Base-by-base conservation (phyloP, 2,888 invertebrate genomes). In the Ectropis crepuscularia region DNA sequence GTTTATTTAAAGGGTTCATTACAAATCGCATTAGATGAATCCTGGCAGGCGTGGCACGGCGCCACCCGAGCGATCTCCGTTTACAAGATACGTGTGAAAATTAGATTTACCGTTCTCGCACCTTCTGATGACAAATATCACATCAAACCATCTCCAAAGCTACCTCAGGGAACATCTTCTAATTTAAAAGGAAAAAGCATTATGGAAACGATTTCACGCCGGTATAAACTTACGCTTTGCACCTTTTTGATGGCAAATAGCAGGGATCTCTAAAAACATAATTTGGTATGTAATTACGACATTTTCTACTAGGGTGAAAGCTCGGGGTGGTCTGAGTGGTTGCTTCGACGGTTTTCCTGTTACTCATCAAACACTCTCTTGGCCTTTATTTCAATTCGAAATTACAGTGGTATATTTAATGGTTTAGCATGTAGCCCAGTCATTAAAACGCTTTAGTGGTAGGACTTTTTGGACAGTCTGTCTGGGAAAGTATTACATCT, bases 11-110 rank as follows among this genome's bases (percentile, higher is more conserved):
- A 60, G 62, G 67, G 68, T 72, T 70, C 65, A 61, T 62, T 60
- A 65, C 68, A 70, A 70, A 70, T 68, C 68, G 65, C 61, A 68
- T 72, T 72, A 72, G 51, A 39, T n/a, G 67, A 53, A 53, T 48
- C 67, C 64, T 61, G 41, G 49, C 45, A 38, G 53, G 65, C 69
- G 61, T 47, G 61, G 16, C 62, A 43, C n/a, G n/a, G n/a, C n/a
- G n/a, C n/a, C n/a, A n/a, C 49, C 58, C 58, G 63, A 68, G 58
- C 70, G 64, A 57, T 58, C 63, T 67, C 62, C 64, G 62, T 42
- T 66, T 66, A 61, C 66, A 65, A 53, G 65, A 49, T 55, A 63
- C 70, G 65, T 65, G 63, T 57, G 63, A 61, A 64, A 72, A 72
- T 72, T 66, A 70, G 67, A 70, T 72, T 68, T 62, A 48, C 48